Percentiles rank a stretch among this genome's conserved stretches.
phyloP scores from a whole-genome alignment of 2,888 invertebrate species.

The Acanthosepion pharaonis region DNA sequence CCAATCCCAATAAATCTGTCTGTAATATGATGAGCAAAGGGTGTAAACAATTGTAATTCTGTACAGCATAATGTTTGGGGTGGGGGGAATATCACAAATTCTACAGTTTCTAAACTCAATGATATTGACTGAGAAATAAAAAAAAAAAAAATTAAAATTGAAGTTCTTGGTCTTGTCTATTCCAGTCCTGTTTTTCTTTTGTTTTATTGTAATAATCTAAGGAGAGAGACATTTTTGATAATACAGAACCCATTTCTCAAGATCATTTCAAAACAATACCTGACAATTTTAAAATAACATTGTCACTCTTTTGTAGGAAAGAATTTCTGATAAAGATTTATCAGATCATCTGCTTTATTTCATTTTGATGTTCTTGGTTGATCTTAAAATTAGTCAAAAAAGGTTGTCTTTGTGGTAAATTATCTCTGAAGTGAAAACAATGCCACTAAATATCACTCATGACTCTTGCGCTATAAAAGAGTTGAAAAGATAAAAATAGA shows the following conservation, averaged over 20 bases:
- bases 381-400: not conserved
- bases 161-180: no score
- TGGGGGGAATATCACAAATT: no score
- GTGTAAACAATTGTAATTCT: no score
- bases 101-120: no score
- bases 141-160: no score
- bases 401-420: conserved; percentile 10
- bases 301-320: not conserved
- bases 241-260: not conserved
- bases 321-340: not conserved
- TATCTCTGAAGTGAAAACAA: not conserved
- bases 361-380: not conserved
- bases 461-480: not conserved
- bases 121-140: no score
- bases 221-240: not conserved
- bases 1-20: no score
- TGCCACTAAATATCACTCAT: not conserved
- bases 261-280: not conserved
- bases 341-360: not conserved
- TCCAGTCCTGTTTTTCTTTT: no score
- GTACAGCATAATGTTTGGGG: no score
- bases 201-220: no score
- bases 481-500: not conserved
- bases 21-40: no score
- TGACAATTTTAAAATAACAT: not conserved